These are phyloP conservation scores for Leptothorax acervorum DNA, from an alignment of 2,888 invertebrate genomes.

Conservation along the genomic window DNA sequence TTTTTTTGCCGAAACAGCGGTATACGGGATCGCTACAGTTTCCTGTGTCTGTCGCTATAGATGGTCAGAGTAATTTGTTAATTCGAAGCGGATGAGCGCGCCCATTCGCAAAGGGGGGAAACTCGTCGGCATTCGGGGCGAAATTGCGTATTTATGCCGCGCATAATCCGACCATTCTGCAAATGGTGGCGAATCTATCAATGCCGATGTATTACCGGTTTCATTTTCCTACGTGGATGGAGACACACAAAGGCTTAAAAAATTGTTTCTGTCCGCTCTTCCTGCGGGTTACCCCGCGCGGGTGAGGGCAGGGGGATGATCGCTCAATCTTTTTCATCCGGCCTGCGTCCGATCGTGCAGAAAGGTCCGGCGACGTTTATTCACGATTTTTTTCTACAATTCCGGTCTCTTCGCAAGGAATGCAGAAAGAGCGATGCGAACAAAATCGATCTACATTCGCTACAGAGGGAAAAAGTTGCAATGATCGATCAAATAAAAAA, in stretches of 20 bases:
- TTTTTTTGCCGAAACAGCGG: conserved; percentile 39
- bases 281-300: conserved; percentile 45
- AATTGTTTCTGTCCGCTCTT: conserved; percentile 78
- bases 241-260: conserved; percentile 80
- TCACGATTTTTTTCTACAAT: conserved; percentile 52
- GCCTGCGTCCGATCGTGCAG: conserved; percentile 45
- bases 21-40: conserved; percentile 52
- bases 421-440: conserved; percentile 43
- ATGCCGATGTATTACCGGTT: conserved; percentile 83
- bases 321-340: conserved; percentile 80
- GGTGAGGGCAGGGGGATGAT: conserved; percentile 73
- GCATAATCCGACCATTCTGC: conserved; percentile 84
- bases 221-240: conserved; percentile 82
- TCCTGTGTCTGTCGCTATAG: conserved; percentile 66
- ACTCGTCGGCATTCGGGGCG: conserved; percentile 73
- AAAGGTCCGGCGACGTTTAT: conserved; percentile 65
- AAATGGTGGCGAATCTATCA: conserved; percentile 83
- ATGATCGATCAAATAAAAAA: conserved; percentile 43
- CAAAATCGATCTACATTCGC: conserved; percentile 42
- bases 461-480: neutral
- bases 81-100: conserved; percentile 74
- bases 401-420: conserved; percentile 51
- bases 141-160: conserved; percentile 85
- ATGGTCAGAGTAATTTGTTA: conserved; percentile 74
- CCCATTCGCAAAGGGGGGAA: conserved; percentile 68